Evolutionary conservation across 2,888 invertebrate species (phyloP).

Genomic region (Monopis laevigella): DNA sequence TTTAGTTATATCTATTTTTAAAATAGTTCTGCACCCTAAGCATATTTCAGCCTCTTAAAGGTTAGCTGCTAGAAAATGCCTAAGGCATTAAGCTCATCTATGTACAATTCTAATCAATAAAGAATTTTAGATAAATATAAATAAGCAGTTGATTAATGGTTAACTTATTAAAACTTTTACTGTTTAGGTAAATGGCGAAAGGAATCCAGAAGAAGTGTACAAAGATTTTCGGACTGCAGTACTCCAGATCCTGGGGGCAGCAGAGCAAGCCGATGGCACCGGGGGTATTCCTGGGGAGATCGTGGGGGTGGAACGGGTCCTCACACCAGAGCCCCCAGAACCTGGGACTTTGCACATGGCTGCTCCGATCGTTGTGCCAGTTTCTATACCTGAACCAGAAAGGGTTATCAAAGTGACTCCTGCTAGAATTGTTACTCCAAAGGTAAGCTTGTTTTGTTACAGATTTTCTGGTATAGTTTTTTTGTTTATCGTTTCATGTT

Average conservation of each 20-base stretch:
- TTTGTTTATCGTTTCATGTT: too few species aligned
- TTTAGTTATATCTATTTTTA: too few species aligned
- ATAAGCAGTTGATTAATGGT: too few species aligned
- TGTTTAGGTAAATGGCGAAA: slow-evolving; percentile 84
- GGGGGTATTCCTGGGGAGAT: slow-evolving; percentile 74
- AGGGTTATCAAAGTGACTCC: slow-evolving; percentile 24
- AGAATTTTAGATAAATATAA: too few species aligned
- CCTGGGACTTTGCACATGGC: slow-evolving; percentile 18
- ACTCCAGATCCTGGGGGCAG: slow-evolving; percentile 77
- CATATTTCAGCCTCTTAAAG: too few species aligned
- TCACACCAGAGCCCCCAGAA: slow-evolving; percentile 15
- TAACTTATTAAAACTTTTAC: too few species aligned
- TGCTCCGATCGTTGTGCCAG: slow-evolving; percentile 19
- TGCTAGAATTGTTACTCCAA: slow-evolving; percentile 32
- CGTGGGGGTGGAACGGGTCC: slow-evolving; percentile 68
- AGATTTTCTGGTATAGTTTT: too few species aligned
- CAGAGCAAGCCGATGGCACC: slow-evolving; percentile 70
- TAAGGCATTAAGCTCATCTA: too few species aligned
- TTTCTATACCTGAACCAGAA: slow-evolving; percentile 17
- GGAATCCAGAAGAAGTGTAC: slow-evolving; percentile 87
- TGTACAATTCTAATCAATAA: too few species aligned
- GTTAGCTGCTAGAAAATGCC: too few species aligned
- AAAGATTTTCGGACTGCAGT: slow-evolving; percentile 84
- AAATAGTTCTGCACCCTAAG: too few species aligned
- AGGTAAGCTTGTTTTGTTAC: too few species aligned